Conservation (phyloP, 2,888 invertebrate genomes). For the Cheilosia impressa region DNA sequence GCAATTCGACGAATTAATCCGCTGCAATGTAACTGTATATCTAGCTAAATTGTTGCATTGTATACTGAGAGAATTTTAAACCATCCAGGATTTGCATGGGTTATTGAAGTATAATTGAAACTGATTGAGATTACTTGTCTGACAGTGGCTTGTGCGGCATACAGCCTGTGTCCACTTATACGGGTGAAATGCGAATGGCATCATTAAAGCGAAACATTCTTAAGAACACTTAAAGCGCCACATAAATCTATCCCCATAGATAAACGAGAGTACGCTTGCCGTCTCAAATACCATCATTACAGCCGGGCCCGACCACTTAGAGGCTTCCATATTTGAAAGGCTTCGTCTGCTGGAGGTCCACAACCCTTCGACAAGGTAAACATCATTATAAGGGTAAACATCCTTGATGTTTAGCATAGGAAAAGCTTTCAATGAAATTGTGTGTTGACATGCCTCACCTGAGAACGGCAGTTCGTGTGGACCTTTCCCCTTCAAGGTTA, state of each 20-base stretch:
- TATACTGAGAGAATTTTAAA: conserved; percentile 26
- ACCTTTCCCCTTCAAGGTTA: conserved; percentile 68
- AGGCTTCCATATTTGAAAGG: conserved; percentile 61
- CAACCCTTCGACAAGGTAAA: conserved; percentile 74
- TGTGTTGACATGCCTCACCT: conserved; percentile 52
- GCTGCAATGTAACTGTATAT: conserved; percentile 1
- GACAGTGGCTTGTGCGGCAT: conserved; percentile 1
- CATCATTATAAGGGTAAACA: conserved; percentile 73
- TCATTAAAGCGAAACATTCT: conserved; percentile 64
- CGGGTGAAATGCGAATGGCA: conserved; percentile 58
- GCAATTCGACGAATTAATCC: conserved; percentile 59
- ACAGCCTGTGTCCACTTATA: not conserved
- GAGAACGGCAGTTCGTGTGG: conserved; percentile 28
- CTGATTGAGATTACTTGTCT: conserved; percentile 42
- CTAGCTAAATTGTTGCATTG: conserved; percentile 48
- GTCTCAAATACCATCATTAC: conserved; percentile 54
- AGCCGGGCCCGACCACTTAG: conserved; percentile 54
- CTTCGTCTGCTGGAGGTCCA: conserved; percentile 66
- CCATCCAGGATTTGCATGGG: conserved; percentile 42
- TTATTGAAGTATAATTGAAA: conserved; percentile 59
- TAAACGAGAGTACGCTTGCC: conserved; percentile 47
- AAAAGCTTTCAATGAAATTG: conserved; percentile 69
- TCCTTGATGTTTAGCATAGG: conserved; percentile 67
- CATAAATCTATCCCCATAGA: conserved; percentile 20
- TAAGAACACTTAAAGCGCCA: conserved; percentile 52